Conservation (phyloP, 1,140 invertebrate species). For the Chrysopa pallens region DNA sequence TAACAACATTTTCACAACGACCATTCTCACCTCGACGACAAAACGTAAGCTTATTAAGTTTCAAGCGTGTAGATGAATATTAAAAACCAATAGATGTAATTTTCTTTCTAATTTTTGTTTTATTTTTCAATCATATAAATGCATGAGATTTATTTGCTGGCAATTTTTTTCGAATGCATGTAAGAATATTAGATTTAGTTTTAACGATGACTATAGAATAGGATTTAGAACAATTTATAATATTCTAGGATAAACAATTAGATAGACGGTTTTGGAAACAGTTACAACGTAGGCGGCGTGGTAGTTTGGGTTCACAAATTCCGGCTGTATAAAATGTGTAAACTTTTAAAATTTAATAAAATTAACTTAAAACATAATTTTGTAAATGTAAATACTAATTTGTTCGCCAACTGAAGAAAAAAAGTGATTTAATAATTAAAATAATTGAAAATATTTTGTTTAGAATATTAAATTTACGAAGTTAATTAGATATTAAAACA, state of each 20-base stretch:
- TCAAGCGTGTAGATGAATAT: not conserved
- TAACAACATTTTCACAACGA: constrained; percentile 16
- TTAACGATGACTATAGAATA: no score
- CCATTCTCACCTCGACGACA: constrained; percentile 25
- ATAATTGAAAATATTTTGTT: not conserved
- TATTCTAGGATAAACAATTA: constrained; percentile 27
- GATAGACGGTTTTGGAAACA: constrained; percentile 34
- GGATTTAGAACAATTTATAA: not conserved
- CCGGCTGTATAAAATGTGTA: constrained; percentile 9
- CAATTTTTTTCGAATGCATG: no score
- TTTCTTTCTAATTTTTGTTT: no score
- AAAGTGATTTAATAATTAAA: not conserved
- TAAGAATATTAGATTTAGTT: no score
- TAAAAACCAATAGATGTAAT: no score
- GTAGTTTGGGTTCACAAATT: constrained; percentile 10
- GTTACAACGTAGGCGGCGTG: constrained; percentile 28
- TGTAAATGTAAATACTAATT: not conserved
- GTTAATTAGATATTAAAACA: not conserved
- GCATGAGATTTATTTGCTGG: no score
- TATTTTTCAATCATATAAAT: no score
- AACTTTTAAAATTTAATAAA: not conserved
- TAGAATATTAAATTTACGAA: not conserved
- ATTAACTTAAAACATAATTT: not conserved
- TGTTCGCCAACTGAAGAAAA: not conserved
- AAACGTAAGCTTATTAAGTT: constrained; percentile 19